A percentile compares a stretch with the other conserved stretches of the same genome.
phyloP scores from a whole-genome alignment of 2,888 invertebrate species.

The Bugulina stolonifera region DNA sequence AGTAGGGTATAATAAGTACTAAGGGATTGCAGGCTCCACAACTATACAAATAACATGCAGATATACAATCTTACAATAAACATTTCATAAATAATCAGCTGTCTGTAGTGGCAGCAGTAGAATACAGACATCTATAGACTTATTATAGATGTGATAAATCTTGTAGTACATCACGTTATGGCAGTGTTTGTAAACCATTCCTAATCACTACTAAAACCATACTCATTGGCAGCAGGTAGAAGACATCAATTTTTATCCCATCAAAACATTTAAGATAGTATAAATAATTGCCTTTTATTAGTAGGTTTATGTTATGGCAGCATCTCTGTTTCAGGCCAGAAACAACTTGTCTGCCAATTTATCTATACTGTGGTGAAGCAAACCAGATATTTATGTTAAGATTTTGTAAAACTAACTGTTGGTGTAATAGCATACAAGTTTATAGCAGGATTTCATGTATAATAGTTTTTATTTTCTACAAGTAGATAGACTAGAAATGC shows the following conservation, averaged over 20 bases:
- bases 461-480: no score
- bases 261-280: background rate
- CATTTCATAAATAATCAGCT: no score
- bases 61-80: conserved; percentile 12
- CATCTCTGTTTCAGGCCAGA: no score
- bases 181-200: conserved; percentile 22
- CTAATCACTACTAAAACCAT: background rate
- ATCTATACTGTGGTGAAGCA: no score
- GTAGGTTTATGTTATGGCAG: background rate
- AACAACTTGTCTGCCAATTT: no score
- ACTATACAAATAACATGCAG: background rate
- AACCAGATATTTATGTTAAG: no score
- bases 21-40: background rate
- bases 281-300: background rate
- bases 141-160: background rate
- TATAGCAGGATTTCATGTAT: no score
- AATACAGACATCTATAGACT: background rate
- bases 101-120: no score
- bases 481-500: no score
- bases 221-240: background rate
- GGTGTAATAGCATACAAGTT: no score
- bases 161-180: background rate
- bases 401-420: no score
- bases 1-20: background rate
- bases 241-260: background rate